A percentile compares a stretch with the other conserved stretches of the same genome.
These are phyloP conservation scores for Gallinago jamesoni DNA, from an alignment of 2,113 vertebrate species.

Conservation along the genomic window DNA sequence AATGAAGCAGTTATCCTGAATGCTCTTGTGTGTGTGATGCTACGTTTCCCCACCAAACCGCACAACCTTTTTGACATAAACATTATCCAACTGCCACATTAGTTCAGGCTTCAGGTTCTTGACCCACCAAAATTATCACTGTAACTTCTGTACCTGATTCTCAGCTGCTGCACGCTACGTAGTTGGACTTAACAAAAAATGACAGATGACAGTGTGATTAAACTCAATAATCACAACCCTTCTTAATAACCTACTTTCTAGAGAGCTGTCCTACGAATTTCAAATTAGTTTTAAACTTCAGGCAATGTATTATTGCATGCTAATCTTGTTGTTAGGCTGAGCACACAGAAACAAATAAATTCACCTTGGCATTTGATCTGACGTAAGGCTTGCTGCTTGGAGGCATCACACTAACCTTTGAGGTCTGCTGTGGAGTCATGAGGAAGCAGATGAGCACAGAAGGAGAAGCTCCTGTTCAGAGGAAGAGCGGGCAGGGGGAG, in stretches of 20 bases:
- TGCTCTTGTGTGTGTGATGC: neutral
- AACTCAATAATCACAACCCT: neutral
- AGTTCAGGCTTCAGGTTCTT: neutral
- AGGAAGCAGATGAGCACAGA: neutral
- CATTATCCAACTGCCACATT: neutral
- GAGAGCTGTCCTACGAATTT: neutral
- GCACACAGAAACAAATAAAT: neutral
- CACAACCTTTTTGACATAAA: neutral
- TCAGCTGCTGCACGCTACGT: neutral
- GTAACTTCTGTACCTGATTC: neutral
- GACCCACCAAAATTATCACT: neutral
- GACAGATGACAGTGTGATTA: neutral
- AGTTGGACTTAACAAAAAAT: neutral
- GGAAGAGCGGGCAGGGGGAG: neutral
- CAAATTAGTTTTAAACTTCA: constrained; percentile 3
- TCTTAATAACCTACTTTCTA: neutral
- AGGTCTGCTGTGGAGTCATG: neutral
- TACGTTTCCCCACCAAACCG: neutral
- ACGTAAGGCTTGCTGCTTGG: neutral
- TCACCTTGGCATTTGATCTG: neutral
- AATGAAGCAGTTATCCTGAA: neutral
- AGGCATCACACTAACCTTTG: neutral
- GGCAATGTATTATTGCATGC: neutral
- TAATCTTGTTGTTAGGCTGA: neutral
- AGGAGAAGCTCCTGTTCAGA: neutral